Evolutionary conservation across 2,113 vertebrate species (phyloP), one percentile per base, ranked within the genome.

Genomic region (Gobiocypris rarus): DNA sequence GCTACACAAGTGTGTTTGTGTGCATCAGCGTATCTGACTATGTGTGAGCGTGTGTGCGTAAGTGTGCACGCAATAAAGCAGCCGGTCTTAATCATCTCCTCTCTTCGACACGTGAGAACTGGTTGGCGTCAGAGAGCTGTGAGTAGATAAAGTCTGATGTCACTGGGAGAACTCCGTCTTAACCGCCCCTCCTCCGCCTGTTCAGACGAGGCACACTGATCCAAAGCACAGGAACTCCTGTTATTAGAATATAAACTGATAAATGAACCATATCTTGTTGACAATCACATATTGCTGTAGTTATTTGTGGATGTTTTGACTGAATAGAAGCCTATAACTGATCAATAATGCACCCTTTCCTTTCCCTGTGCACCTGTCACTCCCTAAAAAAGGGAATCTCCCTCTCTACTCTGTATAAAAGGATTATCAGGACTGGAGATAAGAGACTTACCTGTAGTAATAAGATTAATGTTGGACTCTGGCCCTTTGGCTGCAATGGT

Each of bases 131-230:
- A 87, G 63, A 59, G 82, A 83, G 76, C 75, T 34, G 81, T 80
- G 52, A 75, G 82, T 14, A 59, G 86, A 87, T 87, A 80, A 87
- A 81, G 83, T 77, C 28, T 85, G 75, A 83, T 85, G 86, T 87
- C 84, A 87, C 48, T 65, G 56, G 38, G 50, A 81, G 83, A 56
- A 34, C 38, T 75, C 75, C 3, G 2, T n/a, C 75, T 83, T 52
- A 87, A 38, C 59, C 76, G 0, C 76, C 41, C 75, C 67, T 28
- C 52, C 83, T 52, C 13, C 19, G 11, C 34, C 48, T 54, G n/a
- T 26, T 76, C 54, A 73, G 67, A 67, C 7, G 38, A 15, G 28
- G 5, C 50, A 24, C 56, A 58, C 31, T 61, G 75, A 71, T 52
- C 54, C 63, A 8, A 54, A 34, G 28, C 48, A 54, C 5, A 38